Conservation (phyloP, 2,113 vertebrate genomes). For the Bolborhynchus lineola region DNA sequence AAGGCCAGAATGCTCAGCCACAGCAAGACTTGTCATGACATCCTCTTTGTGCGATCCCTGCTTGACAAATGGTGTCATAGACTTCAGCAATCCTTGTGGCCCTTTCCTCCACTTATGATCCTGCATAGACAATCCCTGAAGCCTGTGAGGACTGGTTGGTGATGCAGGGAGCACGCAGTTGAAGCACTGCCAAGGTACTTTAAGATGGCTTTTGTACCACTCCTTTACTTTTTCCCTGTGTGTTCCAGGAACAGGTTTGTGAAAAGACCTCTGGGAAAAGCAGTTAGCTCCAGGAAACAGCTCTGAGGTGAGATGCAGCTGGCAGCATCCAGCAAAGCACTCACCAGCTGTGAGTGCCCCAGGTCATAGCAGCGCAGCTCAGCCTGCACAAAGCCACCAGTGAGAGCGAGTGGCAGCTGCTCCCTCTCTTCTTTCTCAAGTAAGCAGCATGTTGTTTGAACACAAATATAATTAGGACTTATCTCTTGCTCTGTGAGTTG, state of each 20-base stretch:
- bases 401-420: not conserved
- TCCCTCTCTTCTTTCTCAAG: not conserved
- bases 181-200: not conserved
- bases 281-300: not conserved
- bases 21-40: not conserved
- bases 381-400: not conserved
- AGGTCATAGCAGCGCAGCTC: not conserved
- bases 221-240: not conserved
- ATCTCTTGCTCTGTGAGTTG: not conserved
- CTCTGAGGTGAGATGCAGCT: not conserved
- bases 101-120: not conserved
- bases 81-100: not conserved
- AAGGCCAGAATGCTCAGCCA: not conserved
- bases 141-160: not conserved
- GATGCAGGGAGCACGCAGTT: not conserved
- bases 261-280: not conserved
- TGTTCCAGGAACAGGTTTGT: not conserved
- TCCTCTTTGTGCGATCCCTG: not conserved
- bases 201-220: not conserved
- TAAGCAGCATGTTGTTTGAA: not conserved
- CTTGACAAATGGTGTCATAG: not conserved
- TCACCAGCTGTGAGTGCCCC: not conserved
- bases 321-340: not conserved
- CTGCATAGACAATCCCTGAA: rapidly evolving
- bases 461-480: slow-evolving; percentile 8